Percentiles rank a stretch among this genome's conserved stretches.
phyloP scores from a whole-genome alignment of 1,140 invertebrate genomes.

The Hirudo medicinalis region DNA sequence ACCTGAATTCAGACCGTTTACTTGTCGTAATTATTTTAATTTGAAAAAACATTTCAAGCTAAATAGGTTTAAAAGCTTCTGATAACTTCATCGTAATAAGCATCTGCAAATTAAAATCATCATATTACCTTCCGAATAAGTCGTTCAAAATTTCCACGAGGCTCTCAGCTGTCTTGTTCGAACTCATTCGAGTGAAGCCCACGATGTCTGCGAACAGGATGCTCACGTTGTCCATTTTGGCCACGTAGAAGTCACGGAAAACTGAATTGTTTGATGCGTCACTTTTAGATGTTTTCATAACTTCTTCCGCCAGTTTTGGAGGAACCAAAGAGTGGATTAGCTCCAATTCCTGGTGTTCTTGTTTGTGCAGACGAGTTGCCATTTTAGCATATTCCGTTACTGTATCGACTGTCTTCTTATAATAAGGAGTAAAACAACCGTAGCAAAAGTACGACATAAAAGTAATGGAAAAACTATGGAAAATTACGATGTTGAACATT shows the following conservation, averaged over 20 bases:
- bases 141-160: slow-evolving; percentile 81
- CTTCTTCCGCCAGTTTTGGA: slow-evolving; percentile 58
- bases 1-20: slow-evolving; percentile 40
- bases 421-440: too few species aligned
- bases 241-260: slow-evolving; percentile 70
- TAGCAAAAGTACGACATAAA: too few species aligned
- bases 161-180: slow-evolving; percentile 62
- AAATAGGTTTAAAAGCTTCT: too few species aligned
- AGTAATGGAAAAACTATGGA: too few species aligned
- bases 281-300: slow-evolving; percentile 15
- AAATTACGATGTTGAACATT: too few species aligned
- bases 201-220: slow-evolving; percentile 95
- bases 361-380: slow-evolving; percentile 70
- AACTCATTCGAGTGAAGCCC: slow-evolving; percentile 92
- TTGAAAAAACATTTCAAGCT: too few species aligned
- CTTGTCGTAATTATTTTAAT: too few species aligned
- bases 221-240: slow-evolving; percentile 63
- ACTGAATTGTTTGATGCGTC: slow-evolving; percentile 24
- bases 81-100: too few species aligned
- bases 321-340: slow-evolving; percentile 97
- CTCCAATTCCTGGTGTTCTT: slow-evolving; percentile 85
- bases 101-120: background rate
- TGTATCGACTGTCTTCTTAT: too few species aligned
- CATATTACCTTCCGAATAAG: slow-evolving; percentile 62
- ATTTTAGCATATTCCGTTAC: slow-evolving; percentile 59